Evolutionary conservation across 2,888 invertebrate genomes (phyloP).

Genomic region (Orthonevra nobilis): DNA sequence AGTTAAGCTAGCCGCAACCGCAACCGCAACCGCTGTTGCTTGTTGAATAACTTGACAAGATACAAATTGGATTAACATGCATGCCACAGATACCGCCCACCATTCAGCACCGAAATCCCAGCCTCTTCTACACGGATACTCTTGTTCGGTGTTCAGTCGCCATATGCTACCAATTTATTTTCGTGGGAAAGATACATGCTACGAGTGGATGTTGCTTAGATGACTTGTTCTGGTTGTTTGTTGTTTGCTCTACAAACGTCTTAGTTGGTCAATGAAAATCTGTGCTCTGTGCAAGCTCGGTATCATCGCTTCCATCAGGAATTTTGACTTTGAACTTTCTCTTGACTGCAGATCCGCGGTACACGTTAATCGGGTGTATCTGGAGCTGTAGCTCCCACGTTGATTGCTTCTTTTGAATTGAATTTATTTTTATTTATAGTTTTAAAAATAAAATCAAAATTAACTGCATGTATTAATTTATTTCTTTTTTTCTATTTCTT

Average conservation of each 20-base stretch:
- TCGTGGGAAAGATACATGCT: conserved; percentile 23
- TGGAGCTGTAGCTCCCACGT: too few relatives aligned
- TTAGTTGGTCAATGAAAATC: conserved; percentile 17
- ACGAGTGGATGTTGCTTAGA: conserved; percentile 10
- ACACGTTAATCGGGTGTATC: too few relatives aligned
- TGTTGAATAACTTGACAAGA: conserved; percentile 60
- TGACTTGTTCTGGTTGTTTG: conserved; percentile 13
- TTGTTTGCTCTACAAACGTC: not conserved
- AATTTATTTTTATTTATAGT: not conserved
- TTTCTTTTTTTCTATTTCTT: conserved; percentile 28
- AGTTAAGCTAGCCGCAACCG: not conserved
- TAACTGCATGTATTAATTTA: not conserved
- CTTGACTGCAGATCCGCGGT: too few relatives aligned
- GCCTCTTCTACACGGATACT: not conserved
- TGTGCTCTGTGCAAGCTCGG: not conserved
- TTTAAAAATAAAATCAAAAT: too few relatives aligned
- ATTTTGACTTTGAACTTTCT: conserved; percentile 64
- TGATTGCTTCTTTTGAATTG: not conserved
- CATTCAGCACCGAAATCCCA: conserved; percentile 37
- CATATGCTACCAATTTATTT: conserved; percentile 51
- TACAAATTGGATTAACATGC: conserved; percentile 69
- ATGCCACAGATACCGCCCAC: conserved; percentile 63
- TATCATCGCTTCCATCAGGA: conserved; percentile 43
- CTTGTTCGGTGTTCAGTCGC: conserved; percentile 12
- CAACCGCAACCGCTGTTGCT: conserved; percentile 17